Evolutionary conservation across 2,113 vertebrate species (phyloP).

Genomic region (Menura novaehollandiae): DNA sequence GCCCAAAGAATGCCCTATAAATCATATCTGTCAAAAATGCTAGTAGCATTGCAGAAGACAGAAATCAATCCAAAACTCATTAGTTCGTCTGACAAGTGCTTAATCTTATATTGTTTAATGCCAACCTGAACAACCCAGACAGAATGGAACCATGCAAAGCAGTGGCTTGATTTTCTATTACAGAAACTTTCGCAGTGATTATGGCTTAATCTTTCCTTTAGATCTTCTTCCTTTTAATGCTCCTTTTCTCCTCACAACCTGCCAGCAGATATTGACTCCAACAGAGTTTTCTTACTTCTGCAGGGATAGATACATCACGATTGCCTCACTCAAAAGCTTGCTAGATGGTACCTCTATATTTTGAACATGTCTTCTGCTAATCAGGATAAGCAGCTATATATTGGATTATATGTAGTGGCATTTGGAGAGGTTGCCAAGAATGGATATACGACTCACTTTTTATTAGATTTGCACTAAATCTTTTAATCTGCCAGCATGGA

Average conservation of each 20-base stretch:
- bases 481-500: neutral
- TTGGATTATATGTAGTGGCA: neutral
- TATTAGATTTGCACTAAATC: neutral
- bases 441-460: neutral
- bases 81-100: slow-evolving; percentile 76
- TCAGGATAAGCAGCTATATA: neutral
- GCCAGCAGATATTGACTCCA: slow-evolving; percentile 7
- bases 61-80: slow-evolving; percentile 83
- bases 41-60: slow-evolving; percentile 69
- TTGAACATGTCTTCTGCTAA: neutral
- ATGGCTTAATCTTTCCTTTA: slow-evolving; percentile 58
- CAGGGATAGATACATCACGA: neutral
- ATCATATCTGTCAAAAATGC: slow-evolving; percentile 77
- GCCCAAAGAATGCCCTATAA: slow-evolving; percentile 73
- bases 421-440: neutral
- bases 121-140: slow-evolving; percentile 35
- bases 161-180: slow-evolving; percentile 46
- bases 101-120: slow-evolving; percentile 77
- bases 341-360: neutral
- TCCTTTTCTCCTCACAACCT: neutral
- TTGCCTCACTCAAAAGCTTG: neutral
- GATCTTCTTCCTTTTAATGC: neutral
- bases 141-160: slow-evolving; percentile 60
- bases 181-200: slow-evolving; percentile 54
- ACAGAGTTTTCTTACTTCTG: neutral